A percentile compares a stretch with the other conserved stretches of the same genome.
Conservation (phyloP, 2,888 invertebrate species). For the Hoplodrina blanda region DNA sequence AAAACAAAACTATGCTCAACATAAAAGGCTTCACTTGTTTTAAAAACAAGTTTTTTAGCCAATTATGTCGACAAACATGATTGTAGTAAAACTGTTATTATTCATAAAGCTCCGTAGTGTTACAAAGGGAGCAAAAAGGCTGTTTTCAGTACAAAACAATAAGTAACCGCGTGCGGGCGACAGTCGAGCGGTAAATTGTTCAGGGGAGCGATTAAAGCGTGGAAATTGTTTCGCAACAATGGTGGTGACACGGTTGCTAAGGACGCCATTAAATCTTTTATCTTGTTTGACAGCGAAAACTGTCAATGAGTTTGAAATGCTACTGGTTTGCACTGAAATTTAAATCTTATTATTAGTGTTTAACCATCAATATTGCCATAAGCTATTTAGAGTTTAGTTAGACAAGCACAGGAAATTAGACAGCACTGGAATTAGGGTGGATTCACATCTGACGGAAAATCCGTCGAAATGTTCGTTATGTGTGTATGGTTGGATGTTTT, state of each 20-base stretch:
- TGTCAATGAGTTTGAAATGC: conserved; percentile 41
- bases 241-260: conserved; percentile 70
- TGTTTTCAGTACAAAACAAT: conserved; percentile 70
- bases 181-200: conserved; percentile 77
- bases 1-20: conserved; percentile 39
- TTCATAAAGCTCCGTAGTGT: conserved; percentile 62
- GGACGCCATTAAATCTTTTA: conserved; percentile 75
- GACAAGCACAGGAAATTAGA: too few species aligned
- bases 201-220: conserved; percentile 78
- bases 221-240: conserved; percentile 81
- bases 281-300: conserved; percentile 62
- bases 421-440: too few species aligned
- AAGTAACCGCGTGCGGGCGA: conserved; percentile 74
- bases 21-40: conserved; percentile 40
- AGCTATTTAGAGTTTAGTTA: too few species aligned
- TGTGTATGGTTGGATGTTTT: too few species aligned
- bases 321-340: conserved; percentile 23
- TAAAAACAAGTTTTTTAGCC: conserved; percentile 48
- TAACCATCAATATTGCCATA: too few species aligned
- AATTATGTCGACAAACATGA: conserved; percentile 55
- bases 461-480: too few species aligned
- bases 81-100: conserved; percentile 63
- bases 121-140: conserved; percentile 66
- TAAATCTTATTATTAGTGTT: neutral
- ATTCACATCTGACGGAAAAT: too few species aligned